Percentiles rank a stretch among this genome's conserved stretches.
These are phyloP conservation scores for Nothura maculosa DNA, from an alignment of 2,797 vertebrate species.

Conservation along the genomic window DNA sequence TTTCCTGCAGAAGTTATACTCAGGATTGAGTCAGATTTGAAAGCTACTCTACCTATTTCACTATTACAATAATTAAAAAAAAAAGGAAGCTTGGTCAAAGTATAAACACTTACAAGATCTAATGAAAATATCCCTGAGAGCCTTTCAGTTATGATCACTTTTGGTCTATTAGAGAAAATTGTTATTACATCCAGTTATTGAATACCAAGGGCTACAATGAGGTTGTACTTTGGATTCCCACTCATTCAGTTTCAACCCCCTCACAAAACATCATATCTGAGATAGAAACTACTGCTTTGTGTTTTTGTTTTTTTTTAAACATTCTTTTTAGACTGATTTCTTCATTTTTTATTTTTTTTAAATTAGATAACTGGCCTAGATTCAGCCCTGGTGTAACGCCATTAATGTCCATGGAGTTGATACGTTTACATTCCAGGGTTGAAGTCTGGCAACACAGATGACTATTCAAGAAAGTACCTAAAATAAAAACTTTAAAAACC, in stretches of 20 bases:
- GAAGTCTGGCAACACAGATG: background rate
- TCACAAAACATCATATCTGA: background rate
- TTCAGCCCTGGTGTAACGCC: background rate
- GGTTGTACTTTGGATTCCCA: background rate
- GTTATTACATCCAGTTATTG: slow-evolving; percentile 4
- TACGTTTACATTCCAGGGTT: background rate
- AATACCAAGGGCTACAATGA: background rate
- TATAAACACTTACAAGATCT: slow-evolving; percentile 28
- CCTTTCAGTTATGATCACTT: background rate
- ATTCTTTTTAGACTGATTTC: background rate
- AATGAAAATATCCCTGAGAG: slow-evolving; percentile 64
- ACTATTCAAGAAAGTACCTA: slow-evolving; percentile 13
- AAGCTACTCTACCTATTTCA: slow-evolving; percentile 16
- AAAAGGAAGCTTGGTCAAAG: slow-evolving; percentile 15
- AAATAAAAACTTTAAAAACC: background rate
- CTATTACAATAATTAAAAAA: slow-evolving; percentile 8
- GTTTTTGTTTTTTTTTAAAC: background rate
- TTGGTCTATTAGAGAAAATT: slow-evolving; percentile 32
- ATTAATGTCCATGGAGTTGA: background rate
- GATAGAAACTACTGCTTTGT: background rate
- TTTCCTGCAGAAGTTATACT: slow-evolving; percentile 16
- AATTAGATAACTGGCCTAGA: background rate
- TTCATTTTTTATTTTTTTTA: background rate
- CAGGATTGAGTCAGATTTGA: slow-evolving; percentile 8
- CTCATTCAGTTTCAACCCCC: background rate